phyloP scores from a whole-genome alignment of 2,797 vertebrate species.

The Emydoidea blandingii region DNA sequence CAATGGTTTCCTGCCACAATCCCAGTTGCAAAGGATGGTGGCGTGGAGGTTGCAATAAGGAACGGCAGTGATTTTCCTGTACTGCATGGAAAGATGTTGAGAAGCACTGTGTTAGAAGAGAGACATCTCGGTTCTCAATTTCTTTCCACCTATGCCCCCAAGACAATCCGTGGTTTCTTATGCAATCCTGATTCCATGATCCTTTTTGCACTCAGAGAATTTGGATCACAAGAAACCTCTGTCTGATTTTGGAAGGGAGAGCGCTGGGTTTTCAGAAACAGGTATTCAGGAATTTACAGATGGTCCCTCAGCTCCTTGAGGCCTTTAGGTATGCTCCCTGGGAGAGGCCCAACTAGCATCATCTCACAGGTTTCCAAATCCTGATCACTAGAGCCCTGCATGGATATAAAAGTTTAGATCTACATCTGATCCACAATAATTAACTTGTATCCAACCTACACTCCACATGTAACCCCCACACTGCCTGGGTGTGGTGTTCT shows the following conservation, averaged over 20 bases:
- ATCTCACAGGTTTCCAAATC: background rate
- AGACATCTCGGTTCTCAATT: background rate
- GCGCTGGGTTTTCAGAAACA: background rate
- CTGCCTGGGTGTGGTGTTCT: too few species aligned
- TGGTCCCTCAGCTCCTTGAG: background rate
- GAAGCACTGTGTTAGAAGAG: background rate
- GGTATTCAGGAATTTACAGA: background rate
- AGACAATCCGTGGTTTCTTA: background rate
- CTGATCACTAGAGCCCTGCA: background rate
- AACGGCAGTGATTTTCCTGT: background rate
- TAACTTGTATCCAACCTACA: too few species aligned
- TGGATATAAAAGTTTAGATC: background rate
- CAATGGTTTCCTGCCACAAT: background rate
- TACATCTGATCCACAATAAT: too few species aligned
- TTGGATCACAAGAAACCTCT: background rate
- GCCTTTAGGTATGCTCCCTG: background rate
- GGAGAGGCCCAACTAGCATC: too few species aligned
- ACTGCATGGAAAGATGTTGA: background rate
- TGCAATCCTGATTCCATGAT: background rate
- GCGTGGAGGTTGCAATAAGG: background rate
- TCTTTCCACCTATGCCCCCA: background rate
- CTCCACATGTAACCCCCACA: too few species aligned
- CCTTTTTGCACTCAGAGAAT: background rate
- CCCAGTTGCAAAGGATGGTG: background rate
- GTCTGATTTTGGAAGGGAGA: background rate